Percentiles rank a stretch among this genome's conserved stretches.
These are phyloP conservation scores for Meandrina meandrites DNA, from an alignment of 92 coral and sea anemone species.

Conservation along the genomic window DNA sequence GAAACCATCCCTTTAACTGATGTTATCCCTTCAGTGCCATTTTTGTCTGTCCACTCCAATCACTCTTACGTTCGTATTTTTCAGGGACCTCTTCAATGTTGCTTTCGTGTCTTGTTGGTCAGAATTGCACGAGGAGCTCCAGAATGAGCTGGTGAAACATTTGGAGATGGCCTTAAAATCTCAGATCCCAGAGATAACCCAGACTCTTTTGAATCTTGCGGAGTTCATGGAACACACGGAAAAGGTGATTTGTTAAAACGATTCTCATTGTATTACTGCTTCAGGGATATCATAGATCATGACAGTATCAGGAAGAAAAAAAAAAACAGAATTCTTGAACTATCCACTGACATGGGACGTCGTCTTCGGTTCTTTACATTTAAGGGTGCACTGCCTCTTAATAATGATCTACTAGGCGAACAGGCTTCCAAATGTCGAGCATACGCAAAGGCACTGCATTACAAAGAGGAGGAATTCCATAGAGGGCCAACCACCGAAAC, in stretches of 20 bases:
- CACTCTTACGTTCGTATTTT: neutral
- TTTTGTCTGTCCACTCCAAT: too few relatives aligned
- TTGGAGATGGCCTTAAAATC: constrained; percentile 85
- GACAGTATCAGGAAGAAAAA: neutral
- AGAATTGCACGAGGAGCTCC: constrained; percentile 96
- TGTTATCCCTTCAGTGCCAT: too few relatives aligned
- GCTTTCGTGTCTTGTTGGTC: constrained; percentile 99
- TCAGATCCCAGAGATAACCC: constrained; percentile 98
- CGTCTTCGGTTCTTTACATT: neutral
- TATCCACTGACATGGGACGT: neutral
- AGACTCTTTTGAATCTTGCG: constrained; percentile 92
- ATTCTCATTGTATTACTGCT: neutral
- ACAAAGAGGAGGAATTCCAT: constrained; percentile 99
- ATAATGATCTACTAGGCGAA: constrained; percentile 91
- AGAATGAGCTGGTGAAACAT: constrained; percentile 92
- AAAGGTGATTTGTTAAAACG: constrained; percentile 50
- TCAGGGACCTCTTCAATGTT: constrained; percentile 94
- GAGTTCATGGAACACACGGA: constrained; percentile 99
- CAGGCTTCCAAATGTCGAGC: constrained; percentile 99
- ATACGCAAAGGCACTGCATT: constrained; percentile 98
- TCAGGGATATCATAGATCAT: neutral
- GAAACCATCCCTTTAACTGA: too few relatives aligned
- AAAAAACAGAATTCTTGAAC: neutral
- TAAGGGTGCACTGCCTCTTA: constrained; percentile 92
- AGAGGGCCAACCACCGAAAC: constrained; percentile 93